Percentiles rank a stretch among this genome's conserved stretches.
Conservation (phyloP, 1,140 invertebrate genomes). For the Zaprionus davidi region DNA sequence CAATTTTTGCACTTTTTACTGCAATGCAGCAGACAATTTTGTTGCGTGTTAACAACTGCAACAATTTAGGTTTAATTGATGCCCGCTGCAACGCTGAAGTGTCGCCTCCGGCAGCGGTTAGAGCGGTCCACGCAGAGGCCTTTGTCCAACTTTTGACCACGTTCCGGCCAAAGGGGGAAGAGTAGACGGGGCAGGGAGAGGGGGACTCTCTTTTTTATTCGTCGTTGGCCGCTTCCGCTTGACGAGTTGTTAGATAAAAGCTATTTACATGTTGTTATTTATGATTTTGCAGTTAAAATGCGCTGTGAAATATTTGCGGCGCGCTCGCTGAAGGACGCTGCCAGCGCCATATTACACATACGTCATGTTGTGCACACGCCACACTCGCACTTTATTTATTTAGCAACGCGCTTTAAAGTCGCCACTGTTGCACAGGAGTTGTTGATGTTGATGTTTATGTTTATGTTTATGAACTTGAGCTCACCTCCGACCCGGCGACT, state of each 20-base stretch:
- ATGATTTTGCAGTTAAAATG: conserved; percentile 82
- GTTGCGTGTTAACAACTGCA: conserved; percentile 83
- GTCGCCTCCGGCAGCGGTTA: conserved; percentile 48
- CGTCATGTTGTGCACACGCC: conserved; percentile 49
- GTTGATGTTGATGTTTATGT: conserved; percentile 19
- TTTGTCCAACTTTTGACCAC: conserved; percentile 70
- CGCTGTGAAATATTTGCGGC: conserved; percentile 68
- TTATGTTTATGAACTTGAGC: conserved; percentile 37
- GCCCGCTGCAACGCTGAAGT: conserved; percentile 72
- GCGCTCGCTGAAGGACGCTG: conserved; percentile 33
- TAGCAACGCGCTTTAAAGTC: conserved; percentile 31
- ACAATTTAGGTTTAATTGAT: conserved; percentile 83
- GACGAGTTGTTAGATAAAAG: conserved; percentile 82
- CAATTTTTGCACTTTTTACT: conserved; percentile 56
- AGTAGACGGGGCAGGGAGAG: background rate
- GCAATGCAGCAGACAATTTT: conserved; percentile 81
- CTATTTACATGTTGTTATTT: conserved; percentile 83
- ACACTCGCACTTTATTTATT: conserved; percentile 25
- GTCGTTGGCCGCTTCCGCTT: conserved; percentile 63
- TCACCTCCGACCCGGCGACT: conserved; percentile 9
- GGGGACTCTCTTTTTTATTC: conserved; percentile 1
- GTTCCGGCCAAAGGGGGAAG: conserved; percentile 18
- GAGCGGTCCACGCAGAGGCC: conserved; percentile 20
- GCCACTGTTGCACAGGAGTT: conserved; percentile 7
- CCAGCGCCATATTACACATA: conserved; percentile 46